phyloP scores from a whole-genome alignment of 2,888 invertebrate genomes.

The Miltochrista miniata region DNA sequence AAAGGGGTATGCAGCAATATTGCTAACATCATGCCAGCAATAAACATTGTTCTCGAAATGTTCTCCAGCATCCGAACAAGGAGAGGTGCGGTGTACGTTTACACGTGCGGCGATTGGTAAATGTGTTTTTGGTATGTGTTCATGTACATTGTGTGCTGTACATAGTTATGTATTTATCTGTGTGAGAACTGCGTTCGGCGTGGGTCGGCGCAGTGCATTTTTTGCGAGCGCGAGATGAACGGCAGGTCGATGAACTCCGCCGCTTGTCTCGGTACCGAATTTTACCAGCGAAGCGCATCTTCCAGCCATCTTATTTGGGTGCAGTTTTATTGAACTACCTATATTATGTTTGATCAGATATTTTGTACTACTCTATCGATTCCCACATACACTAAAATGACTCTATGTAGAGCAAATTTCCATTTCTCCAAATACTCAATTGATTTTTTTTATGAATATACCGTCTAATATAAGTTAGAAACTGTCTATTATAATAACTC shows the following conservation, averaged over 20 bases:
- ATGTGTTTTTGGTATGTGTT: conserved; percentile 57
- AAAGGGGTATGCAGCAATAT: conserved; percentile 18
- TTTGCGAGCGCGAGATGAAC: conserved; percentile 78
- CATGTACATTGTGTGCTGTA: conserved; percentile 50
- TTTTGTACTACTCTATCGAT: not conserved
- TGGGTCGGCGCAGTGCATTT: conserved; percentile 81
- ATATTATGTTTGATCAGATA: not conserved
- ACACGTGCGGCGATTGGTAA: conserved; percentile 70
- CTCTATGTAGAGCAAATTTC: too few species aligned
- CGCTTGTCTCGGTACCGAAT: conserved; percentile 71
- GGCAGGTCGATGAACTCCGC: conserved; percentile 72
- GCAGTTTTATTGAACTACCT: conserved; percentile 26
- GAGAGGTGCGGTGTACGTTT: conserved; percentile 65
- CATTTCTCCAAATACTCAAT: too few species aligned
- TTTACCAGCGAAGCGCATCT: conserved; percentile 73
- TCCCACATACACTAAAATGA: too few species aligned
- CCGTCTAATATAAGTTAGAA: too few species aligned
- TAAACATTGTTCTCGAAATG: conserved; percentile 62
- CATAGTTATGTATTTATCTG: conserved; percentile 49
- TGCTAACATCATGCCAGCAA: conserved; percentile 47
- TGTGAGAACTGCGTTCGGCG: conserved; percentile 74
- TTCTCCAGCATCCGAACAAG: conserved; percentile 57
- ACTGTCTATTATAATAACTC: too few species aligned
- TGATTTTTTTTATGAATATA: too few species aligned
- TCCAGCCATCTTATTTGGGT: conserved; percentile 37